Evolutionary conservation across 2,113 vertebrate genomes (phyloP).

Genomic region (Oostethus manadensis): DNA sequence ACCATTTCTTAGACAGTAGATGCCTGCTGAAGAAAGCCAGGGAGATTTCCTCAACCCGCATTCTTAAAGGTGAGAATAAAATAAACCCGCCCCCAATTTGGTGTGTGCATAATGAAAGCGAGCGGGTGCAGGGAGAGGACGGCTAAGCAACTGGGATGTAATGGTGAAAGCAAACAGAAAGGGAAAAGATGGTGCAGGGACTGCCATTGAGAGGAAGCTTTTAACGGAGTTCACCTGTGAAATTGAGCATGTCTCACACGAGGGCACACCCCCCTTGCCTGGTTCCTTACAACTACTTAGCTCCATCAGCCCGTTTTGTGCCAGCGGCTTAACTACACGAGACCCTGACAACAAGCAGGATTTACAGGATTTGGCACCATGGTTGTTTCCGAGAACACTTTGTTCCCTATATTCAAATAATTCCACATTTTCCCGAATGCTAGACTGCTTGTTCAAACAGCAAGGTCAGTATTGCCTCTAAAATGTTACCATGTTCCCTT

Average conservation of each 20-base stretch:
- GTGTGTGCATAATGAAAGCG: slow-evolving; percentile 59
- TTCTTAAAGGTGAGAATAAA: slow-evolving; percentile 17
- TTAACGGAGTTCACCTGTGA: slow-evolving; percentile 48
- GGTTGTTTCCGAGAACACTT: background rate
- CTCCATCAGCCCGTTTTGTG: slow-evolving; percentile 28
- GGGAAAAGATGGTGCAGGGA: slow-evolving; percentile 3
- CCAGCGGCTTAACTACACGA: slow-evolving; percentile 27
- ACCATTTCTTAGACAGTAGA: slow-evolving; percentile 49
- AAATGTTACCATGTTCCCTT: too few species aligned
- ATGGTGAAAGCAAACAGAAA: slow-evolving; percentile 38
- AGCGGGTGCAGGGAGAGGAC: slow-evolving; percentile 36
- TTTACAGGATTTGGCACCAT: background rate
- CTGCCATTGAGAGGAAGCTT: slow-evolving; percentile 42
- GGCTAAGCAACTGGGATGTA: slow-evolving; percentile 56
- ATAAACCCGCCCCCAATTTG: slow-evolving; percentile 32
- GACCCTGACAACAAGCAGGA: slow-evolving; percentile 5
- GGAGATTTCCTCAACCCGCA: slow-evolving; percentile 30
- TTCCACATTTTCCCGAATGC: background rate
- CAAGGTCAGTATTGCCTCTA: too few species aligned
- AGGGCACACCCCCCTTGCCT: slow-evolving; percentile 24
- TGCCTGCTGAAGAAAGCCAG: slow-evolving; percentile 24
- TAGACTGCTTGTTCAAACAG: background rate
- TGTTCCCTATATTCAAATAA: background rate
- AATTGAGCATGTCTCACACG: slow-evolving; percentile 48
- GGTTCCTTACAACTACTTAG: slow-evolving; percentile 15